phyloP scores from a whole-genome alignment of 2,113 vertebrate genomes.

The Sebastes schlegelii region DNA sequence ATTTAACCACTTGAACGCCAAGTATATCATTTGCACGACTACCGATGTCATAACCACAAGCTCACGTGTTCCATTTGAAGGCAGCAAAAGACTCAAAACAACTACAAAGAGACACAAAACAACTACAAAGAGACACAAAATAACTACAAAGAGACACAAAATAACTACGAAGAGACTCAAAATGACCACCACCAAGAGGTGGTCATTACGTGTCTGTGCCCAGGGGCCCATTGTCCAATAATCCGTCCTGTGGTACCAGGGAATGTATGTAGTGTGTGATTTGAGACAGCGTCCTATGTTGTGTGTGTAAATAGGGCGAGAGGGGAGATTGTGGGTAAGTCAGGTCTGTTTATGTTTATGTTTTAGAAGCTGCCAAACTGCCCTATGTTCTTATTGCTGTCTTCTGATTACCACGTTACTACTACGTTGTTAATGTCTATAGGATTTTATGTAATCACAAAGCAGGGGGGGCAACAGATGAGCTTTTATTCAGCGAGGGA shows the following conservation, averaged over 20 bases:
- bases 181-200: not conserved
- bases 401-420: conserved; percentile 59
- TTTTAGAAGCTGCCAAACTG: conserved; percentile 84
- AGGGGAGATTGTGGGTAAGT: conserved; percentile 37
- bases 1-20: no score
- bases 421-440: conserved; percentile 36
- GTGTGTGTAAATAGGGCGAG: conserved; percentile 26
- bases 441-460: conserved; percentile 43
- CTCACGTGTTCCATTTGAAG: no score
- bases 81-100: no score
- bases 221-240: not conserved
- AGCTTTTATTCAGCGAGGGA: conserved; percentile 4
- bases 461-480: conserved; percentile 5
- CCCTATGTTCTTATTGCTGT: conserved; percentile 74
- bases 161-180: not conserved
- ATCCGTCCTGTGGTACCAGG: conserved; percentile 34
- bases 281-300: conserved; percentile 62
- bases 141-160: not conserved
- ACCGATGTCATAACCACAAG: no score
- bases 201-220: not conserved
- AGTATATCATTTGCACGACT: no score
- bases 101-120: not conserved
- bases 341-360: conserved; percentile 72
- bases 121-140: not conserved
- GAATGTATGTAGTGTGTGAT: conserved; percentile 57